Conservation (phyloP, 1,140 invertebrate species). For the Prorops nasuta region DNA sequence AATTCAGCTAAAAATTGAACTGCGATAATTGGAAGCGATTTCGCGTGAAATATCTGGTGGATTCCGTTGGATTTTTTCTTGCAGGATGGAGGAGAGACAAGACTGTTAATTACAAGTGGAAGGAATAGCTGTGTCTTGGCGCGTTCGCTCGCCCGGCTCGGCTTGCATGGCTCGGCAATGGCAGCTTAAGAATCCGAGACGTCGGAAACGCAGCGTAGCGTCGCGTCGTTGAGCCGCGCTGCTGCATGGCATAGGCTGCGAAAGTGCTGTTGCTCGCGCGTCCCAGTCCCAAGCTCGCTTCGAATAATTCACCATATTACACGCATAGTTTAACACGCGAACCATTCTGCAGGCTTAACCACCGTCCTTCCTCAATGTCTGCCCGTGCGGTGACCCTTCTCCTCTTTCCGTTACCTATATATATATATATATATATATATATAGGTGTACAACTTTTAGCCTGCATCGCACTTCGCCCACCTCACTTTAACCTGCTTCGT, state of each 20-base stretch:
- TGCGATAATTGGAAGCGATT: neutral
- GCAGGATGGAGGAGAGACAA: conserved; percentile 5
- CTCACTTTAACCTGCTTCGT: too few relatives aligned
- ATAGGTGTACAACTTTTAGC: too few relatives aligned
- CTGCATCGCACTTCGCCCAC: too few relatives aligned
- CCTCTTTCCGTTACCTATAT: too few relatives aligned
- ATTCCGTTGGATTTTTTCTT: conserved; percentile 11
- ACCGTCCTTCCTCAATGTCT: conserved; percentile 13
- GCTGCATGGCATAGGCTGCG: conserved; percentile 1
- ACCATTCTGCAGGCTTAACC: conserved; percentile 7
- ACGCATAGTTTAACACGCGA: conserved; percentile 31
- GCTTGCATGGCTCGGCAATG: conserved; percentile 16
- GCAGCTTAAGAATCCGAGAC: conserved; percentile 17
- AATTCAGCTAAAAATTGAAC: neutral
- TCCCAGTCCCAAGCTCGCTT: conserved; percentile 4
- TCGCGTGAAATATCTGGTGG: neutral
- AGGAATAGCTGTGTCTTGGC: neutral
- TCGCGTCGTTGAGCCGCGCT: neutral
- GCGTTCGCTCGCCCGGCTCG: conserved; percentile 4
- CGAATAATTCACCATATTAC: conserved; percentile 35
- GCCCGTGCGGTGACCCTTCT: too few relatives aligned
- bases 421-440: too few relatives aligned
- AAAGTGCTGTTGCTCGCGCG: neutral
- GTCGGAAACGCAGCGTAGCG: conserved; percentile 8
- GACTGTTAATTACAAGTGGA: conserved; percentile 20